Conservation (phyloP, 2,797 vertebrate genomes). For the Leptatherina wallacei region DNA sequence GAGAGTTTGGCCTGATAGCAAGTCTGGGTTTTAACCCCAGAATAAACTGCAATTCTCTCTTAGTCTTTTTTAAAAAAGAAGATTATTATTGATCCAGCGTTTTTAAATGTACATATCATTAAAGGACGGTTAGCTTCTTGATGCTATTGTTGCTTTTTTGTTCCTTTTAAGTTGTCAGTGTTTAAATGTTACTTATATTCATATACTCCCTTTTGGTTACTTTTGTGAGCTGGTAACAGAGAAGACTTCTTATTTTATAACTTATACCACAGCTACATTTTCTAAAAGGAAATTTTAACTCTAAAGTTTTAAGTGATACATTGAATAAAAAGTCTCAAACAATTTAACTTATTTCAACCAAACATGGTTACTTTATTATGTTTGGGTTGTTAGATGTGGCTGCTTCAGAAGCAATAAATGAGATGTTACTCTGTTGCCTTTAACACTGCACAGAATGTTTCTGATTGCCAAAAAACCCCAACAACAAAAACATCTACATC, state of each 20-base stretch:
- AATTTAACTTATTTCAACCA: background rate
- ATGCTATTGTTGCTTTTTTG: constrained; percentile 5
- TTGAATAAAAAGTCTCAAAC: background rate
- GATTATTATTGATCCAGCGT: background rate
- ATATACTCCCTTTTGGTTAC: background rate
- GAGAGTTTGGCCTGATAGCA: background rate
- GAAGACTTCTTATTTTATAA: background rate
- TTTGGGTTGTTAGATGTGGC: background rate
- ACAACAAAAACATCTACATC: constrained; percentile 6
- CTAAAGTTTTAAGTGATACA: background rate
- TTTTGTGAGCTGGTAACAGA: background rate
- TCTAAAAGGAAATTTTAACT: background rate
- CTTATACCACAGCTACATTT: background rate
- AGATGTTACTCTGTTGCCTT: background rate
- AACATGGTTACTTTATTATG: background rate
- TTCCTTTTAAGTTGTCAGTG: background rate
- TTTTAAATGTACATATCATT: constrained; percentile 21
- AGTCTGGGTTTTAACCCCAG: constrained; percentile 37
- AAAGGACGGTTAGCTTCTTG: constrained; percentile 17
- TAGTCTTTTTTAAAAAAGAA: constrained; percentile 7
- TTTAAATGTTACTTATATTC: constrained; percentile 10
- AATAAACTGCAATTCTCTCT: constrained; percentile 30
- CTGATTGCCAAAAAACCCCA: background rate
- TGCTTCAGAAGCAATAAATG: background rate
- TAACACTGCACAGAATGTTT: background rate